Base-by-base conservation (phyloP, 2,113 vertebrate species). In the Eurypyga helias region DNA sequence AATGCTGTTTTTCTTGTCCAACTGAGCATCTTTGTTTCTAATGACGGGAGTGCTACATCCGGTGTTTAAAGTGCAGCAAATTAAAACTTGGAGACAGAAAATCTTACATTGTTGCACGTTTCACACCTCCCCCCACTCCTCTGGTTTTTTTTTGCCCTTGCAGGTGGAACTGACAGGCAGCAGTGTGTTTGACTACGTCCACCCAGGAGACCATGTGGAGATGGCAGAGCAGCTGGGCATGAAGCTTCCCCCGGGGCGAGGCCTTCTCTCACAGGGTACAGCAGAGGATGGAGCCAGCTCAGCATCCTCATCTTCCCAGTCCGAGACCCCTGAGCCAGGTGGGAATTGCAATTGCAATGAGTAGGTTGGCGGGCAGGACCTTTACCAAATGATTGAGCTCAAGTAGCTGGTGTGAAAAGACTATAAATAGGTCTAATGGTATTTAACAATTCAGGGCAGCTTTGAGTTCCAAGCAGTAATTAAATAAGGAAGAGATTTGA, bases 111-210 rank as follows among this genome's bases (percentile, higher is more conserved):
- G 96, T 62, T 66, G 83, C 89, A 66, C 64, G 3, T 98, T 95
- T 96, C 83, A 88, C 79, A 43, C 61, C 29, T 73, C 89, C 86
- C 90, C 67, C 80, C 58, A 41, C 41, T 41, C 41, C 55, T 34
- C 71, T 38, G n/a, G n/a, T 38, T 38, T 76, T 79, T 88, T 95
- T 96, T 94, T 97, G 66, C 89, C 96, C 95, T 93, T 96, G 86
- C 97, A 99, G 99, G 99, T 99, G 98, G 99, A 99, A 99, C 98
- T 99, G 98, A 99, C 99, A 61, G 99, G 99, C 98, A 99, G 99
- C 99, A 99, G 99, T 26, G 98, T 98, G 84, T 99, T 99, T 93
- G 99, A 99, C 98, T 99, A 99, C 96, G 98, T 99, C 93, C 99
- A 99, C 98, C 99, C 99, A 0, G 99, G 99, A 76, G 99, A 99